Base-by-base conservation (phyloP, 2,797 vertebrate genomes). In the Liasis olivaceus region DNA sequence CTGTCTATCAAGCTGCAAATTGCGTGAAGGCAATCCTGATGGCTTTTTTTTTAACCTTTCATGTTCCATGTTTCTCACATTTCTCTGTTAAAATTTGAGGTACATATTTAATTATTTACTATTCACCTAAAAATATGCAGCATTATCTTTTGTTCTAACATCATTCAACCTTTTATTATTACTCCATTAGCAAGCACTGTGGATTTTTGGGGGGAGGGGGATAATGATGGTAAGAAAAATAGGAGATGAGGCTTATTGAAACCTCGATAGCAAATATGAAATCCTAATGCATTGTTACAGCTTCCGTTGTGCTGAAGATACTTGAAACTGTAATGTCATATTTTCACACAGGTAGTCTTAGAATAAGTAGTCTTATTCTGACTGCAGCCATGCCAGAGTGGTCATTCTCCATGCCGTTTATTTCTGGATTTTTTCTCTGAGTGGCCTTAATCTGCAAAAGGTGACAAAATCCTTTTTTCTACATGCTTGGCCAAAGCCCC, bases 361-460 rank as follows among this genome's bases (percentile, higher is more conserved):
- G 42, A 42, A 42, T 42, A 42, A 42, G 42, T 42, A 42, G 42
- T 42, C 42, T 42, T 42, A 42, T 42, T 42, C 42, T 42, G 42
- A 42, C 42, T 42, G 42, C 42, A 42, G 42, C 42, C 42, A 42
- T 42, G 42, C 42, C 42, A 42, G 42, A 42, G 42, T 42, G 42
- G 42, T 42, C 2, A 42, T 42, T 42, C 94, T 93, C 95, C 93
- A 51, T 94, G 90, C 89, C 95, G 0, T 93, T 96, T 97, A 93
- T 96, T 96, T 95, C 93, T 95, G 90, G 91, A 95, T 89, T 69
- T 92, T 93, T 85, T 95, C 92, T 89, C 93, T 95, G 87, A 86
- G 94, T 94, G 92, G 91, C 93, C 4, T 97, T 28, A 96, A 96
- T 96, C 96, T 94, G 89, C 91, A 84, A 90, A 91, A 94, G 90